Evolutionary conservation across 2,113 vertebrate genomes (phyloP), one percentile per base, ranked within the genome.

Genomic region (Callospermophilus lateralis): DNA sequence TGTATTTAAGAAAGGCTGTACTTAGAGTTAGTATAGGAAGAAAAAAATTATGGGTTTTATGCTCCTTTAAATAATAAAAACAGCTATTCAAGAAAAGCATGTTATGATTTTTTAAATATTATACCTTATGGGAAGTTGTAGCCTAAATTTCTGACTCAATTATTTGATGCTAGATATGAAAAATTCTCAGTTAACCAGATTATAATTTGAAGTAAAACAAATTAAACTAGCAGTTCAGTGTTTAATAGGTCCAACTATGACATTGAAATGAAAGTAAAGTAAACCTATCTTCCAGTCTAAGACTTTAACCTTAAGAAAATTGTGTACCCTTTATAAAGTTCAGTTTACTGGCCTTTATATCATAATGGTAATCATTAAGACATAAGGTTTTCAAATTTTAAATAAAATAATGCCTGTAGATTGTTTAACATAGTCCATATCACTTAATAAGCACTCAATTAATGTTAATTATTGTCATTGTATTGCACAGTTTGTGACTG

Each of bases 381-480:
- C 22, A 39, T 15, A 51, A 30, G 9, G 7, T 87, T 76, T 74
- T 61, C 63, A 76, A 88, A 37, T 67, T 89, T 86, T 91, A 90
- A 95, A 65, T 86, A 32, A 90, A 24, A 51, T 67, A 45, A 58
- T 93, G 15, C 6, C n/a, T 91, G 0, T 9, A 30, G 6, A 65
- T 74, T 55, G 10, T 17, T 95, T 93, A 51, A 37, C 26, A 79
- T 37, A 88, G 16, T 67, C 6, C 8, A 13, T n/a, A 63, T 17
- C 7, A 39, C 3, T 90, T 93, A 84, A 72, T 81, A 80, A 86
- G 2, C 19, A 76, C 26, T 53, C 12, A n/a, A 8, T 81, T 77
- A 53, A 55, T 95, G 28, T 76, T 77, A 80, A 94, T 92, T 94
- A 51, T 85, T 97, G 24, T 45, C 58, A 20, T 53, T 76, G 16